Conservation (phyloP, 2,888 invertebrate species). For the Lepidonotus clava region DNA sequence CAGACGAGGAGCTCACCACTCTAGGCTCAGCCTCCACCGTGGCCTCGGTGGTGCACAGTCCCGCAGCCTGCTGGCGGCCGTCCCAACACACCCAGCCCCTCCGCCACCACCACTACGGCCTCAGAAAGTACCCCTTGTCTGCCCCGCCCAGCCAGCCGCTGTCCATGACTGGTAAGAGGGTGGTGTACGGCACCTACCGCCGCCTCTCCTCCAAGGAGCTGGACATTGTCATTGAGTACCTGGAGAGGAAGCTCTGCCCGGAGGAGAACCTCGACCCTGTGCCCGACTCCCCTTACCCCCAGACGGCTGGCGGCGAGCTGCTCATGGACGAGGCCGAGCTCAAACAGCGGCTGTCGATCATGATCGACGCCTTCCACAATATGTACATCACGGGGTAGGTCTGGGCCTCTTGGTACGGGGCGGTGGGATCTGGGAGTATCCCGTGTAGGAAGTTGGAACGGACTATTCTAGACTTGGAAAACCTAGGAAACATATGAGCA, state of each 20-base stretch:
- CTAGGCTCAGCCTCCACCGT: too few relatives aligned
- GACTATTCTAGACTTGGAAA: too few relatives aligned
- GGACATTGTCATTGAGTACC: constrained; percentile 72
- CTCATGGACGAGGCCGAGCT: constrained; percentile 67
- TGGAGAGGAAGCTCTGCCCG: constrained; percentile 72
- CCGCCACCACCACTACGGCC: not conserved
- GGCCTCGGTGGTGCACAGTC: not conserved
- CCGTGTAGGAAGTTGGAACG: too few relatives aligned
- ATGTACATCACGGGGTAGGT: constrained; percentile 75
- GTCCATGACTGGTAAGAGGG: not conserved
- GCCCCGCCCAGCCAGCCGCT: not conserved
- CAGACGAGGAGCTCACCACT: not conserved
- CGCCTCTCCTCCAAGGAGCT: constrained; percentile 73
- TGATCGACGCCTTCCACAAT: constrained; percentile 75
- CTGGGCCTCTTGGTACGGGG: too few relatives aligned
- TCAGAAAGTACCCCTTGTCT: not conserved
- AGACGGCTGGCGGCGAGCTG: not conserved
- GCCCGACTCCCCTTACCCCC: constrained; percentile 60
- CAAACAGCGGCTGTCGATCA: constrained; percentile 70
- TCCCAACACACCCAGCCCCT: not conserved
- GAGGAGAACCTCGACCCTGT: constrained; percentile 64
- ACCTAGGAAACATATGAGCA: too few relatives aligned
- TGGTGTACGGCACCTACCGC: constrained; percentile 7
- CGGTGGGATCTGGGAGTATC: too few relatives aligned
- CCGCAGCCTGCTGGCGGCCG: not conserved